Base-by-base conservation (phyloP, 2,113 vertebrate genomes). In the Donacobius atricapilla region DNA sequence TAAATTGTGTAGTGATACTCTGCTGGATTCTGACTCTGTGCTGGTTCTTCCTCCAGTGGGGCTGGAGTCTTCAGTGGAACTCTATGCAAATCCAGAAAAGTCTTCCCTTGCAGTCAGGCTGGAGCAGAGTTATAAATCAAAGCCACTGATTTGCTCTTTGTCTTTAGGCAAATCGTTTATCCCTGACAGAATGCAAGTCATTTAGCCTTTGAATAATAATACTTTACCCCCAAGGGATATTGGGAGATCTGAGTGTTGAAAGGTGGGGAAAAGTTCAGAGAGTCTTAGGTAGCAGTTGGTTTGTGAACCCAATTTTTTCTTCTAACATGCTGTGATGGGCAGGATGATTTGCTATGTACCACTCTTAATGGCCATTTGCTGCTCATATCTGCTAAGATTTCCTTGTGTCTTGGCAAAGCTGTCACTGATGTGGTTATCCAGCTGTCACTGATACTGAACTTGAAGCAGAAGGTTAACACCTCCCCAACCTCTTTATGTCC, bases 101-200 rank as follows among this genome's bases (percentile, higher is more conserved):
- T 78, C 85, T 68, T 88, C 31, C 68, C 63, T 90, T 83, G 57
- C 47, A 86, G 56, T 78, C 82, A 95, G 64, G 40, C 47, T 13
- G 7, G 56, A 93, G 57, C 51, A 71, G 57, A 83, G 79, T 57
- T 66, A 95, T 96, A 96, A 94, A 96, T 96, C 92, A 96, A 92
- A 90, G 44, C 47, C 85, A 71, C 68, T 93, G 91, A 90, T 94
- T 94, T 93, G 44, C 68, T 92, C 58, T 86, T 13, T 80, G 71
- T 93, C 96, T 96, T 91, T 68, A 86, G 95, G 90, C 93, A 93
- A 93, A 96, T 94, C 15, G 90, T 96, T 94, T 87, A 88, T 94
- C 83, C 89, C 75, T 63, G 73, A 54, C 60, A 87, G 63, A 91
- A 93, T 44, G 42, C 78, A 83, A 94, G 45, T 66, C 21, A 64